Evolutionary conservation across 2,888 invertebrate species (phyloP), one percentile per base, ranked within the genome.

Genomic region (Drosophila pseudotalamancana): DNA sequence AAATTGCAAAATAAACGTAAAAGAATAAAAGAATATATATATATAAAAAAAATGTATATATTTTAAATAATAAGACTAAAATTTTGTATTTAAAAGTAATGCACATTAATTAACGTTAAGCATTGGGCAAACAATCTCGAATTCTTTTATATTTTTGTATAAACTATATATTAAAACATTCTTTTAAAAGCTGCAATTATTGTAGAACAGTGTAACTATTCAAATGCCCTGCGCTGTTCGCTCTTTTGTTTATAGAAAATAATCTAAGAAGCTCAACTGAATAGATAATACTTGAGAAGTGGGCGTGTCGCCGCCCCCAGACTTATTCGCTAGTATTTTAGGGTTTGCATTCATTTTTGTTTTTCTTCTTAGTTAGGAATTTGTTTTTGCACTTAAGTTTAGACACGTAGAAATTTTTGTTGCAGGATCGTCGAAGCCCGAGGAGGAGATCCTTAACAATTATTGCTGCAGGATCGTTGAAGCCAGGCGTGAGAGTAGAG

Each of bases 281-380:
- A 67, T 37, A 45, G 53, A 71, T 80, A 81, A 87, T 80, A 80
- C 87, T 80, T 82, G 77, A 85, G 83, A 81, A 73, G 50, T 76
- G 63, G 77, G 87, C 80, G 80, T 67, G 42, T 34, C 50, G 29
- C 46, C 57, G 51, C 62, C 60, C 62, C 9, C 19, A 49, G 60
- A 32, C 76, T 62, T 71, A 70, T 34, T 6, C 27, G 21, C 67
- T 70, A 73, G 3, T 16, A 16, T 63, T n/a, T 51, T 61, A 57
- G 43, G 56, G 37, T 48, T 61, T 16, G n/a, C n/a, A n/a, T n/a
- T n/a, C n/a, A n/a, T 43, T 39, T 40, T 21, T 43, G 25, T 40
- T 59, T 49, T 27, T n/a, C 45, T 54, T 80, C 80, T 72, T 77
- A 57, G 64, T 62, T 81, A 81, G 88, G 88, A 87, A 81, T 81